phyloP scores from a whole-genome alignment of 2,113 vertebrate genomes.

The Micromys minutus region DNA sequence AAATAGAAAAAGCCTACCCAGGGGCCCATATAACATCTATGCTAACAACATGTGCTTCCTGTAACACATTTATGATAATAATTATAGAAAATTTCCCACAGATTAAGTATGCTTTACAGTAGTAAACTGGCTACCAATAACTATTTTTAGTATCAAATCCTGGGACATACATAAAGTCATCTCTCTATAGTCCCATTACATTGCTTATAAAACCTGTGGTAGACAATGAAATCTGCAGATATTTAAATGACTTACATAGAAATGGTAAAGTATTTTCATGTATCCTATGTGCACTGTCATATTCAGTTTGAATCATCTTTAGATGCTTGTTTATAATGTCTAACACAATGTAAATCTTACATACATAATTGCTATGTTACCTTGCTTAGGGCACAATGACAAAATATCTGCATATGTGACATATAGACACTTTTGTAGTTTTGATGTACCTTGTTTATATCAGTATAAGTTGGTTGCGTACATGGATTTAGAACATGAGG shows the following conservation, averaged over 20 bases:
- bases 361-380: background rate
- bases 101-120: background rate
- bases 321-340: background rate
- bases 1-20: background rate
- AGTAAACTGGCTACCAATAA: background rate
- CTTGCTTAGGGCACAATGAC: background rate
- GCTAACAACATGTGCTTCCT: background rate
- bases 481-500: background rate
- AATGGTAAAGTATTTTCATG: background rate
- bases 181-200: background rate
- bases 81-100: background rate
- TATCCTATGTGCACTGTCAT: background rate
- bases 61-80: background rate
- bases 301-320: background rate
- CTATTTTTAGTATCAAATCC: background rate
- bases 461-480: background rate
- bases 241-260: background rate
- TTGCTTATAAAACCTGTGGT: background rate
- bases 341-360: background rate
- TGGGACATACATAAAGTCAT: background rate
- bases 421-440: background rate
- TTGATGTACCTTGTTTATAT: background rate
- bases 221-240: background rate
- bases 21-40: background rate
- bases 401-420: background rate